phyloP scores from a whole-genome alignment of 2,888 invertebrate genomes.

The Torymus aiolomorphi region DNA sequence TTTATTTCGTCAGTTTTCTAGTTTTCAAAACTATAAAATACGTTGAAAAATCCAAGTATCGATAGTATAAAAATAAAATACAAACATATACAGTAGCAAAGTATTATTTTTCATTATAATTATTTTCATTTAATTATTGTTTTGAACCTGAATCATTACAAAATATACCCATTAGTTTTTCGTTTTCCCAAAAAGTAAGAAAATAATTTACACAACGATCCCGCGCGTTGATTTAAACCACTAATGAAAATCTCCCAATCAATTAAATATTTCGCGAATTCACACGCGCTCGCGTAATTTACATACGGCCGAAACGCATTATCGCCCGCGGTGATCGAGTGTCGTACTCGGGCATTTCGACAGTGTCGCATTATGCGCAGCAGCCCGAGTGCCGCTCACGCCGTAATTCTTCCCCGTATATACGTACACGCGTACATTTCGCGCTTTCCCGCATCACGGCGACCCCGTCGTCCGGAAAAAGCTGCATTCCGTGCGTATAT shows the following conservation, averaged over 20 bases:
- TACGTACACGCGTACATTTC: neutral
- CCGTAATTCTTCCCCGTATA: constrained; percentile 33
- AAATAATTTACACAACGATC: no score
- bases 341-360: neutral
- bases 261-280: neutral
- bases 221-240: no score
- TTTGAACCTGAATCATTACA: no score
- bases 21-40: no score
- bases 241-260: neutral
- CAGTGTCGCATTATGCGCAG: constrained; percentile 15
- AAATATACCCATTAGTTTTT: no score
- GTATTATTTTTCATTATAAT: no score
- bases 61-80: no score
- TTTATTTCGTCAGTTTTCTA: no score
- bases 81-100: no score
- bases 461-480: constrained; percentile 36
- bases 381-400: neutral
- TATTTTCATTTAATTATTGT: no score
- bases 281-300: constrained; percentile 12
- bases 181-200: no score
- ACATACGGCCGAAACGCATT: constrained; percentile 9
- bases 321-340: constrained; percentile 12
- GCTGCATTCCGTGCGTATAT: neutral
- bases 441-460: constrained; percentile 13
- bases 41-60: no score